Base-by-base conservation (phyloP, 2,113 vertebrate genomes). In the Kryptolebias marmoratus region DNA sequence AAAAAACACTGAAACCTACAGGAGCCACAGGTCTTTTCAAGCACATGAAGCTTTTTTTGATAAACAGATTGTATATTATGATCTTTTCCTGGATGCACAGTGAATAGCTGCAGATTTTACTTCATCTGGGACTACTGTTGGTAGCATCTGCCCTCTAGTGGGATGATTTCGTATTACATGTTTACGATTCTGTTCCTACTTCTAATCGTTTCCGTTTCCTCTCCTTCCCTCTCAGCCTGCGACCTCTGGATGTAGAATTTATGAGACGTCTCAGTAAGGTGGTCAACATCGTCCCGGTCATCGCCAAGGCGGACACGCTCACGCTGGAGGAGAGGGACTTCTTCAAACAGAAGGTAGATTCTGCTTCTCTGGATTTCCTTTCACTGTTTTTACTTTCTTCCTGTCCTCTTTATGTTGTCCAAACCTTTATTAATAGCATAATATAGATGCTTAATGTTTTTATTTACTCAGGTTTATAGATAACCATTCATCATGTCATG, bases 211-310 rank as follows among this genome's bases (percentile, higher is more conserved):
- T 10, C 5, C 11, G 16, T 52, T 49, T 67, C 32, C 4, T 73
- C 14, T 74, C 13, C 28, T 32, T 52, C 0, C 14, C 53, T 47
- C 2, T 76, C 88, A 98, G 98, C 77, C 95, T 99, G 50, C 92
- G 98, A 69, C 97, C 97, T n/a, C 81, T 99, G 28, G 98, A 99
- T 87, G 96, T 99, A 4, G 98, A 98, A 88, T 99, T 99, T 88
- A 99, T 99, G 98, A 96, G 97, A 62, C 97, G 97, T 60, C 95
- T 99, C 52, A 99, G 98, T 92, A 99, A 98, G 84, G 97, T 99
- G 77, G 98, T 99, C 77, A 99, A 99, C 92, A 98, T 99, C 0
- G 97, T 99, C 28, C 97, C 98, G 0, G 97, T 99, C 88, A 99
- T 99, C 0, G 97, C 97, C 62, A 99, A 99, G 67, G 97, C 98